Evolutionary conservation across 2,797 vertebrate species (phyloP), one percentile per base, ranked within the genome.

Genomic region (Atherinosoma microstoma): DNA sequence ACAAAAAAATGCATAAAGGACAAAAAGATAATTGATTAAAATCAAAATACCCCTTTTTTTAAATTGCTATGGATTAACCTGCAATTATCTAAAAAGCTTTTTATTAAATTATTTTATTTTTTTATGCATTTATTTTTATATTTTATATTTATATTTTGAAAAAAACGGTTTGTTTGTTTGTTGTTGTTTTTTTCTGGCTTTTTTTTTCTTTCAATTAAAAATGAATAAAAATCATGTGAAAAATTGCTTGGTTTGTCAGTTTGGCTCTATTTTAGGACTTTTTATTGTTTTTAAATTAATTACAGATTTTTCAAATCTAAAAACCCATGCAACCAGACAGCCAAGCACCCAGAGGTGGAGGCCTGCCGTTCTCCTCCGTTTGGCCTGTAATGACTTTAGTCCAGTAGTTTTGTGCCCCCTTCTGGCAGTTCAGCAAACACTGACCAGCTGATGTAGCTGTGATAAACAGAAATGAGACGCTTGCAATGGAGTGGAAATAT

Each of bases 351-450:
- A 75, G 69, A 71, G 70, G 54, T 59, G 74, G 42, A 32, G 87
- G 83, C 84, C 82, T 66, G 49, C 1, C 1, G 62, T 51, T 72
- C n/a, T 56, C 32, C 24, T 27, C 20, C 11, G 47, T 13, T 22
- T 47, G 67, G 79, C 84, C 85, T 70, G 22, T 0, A 0, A 0
- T 4, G 47, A 78, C 45, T 76, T 49, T 81, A 70, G 86, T 74
- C 79, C 87, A 87, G 91, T 87, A 91, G 90, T 78, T 96, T 94
- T 94, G 94, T 96, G 92, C 96, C 97, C 97, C 94, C 97, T 97
- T 89, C 96, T 96, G 97, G 96, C 73, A 38, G 45, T 49, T 6
- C 38, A 78, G 87, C 53, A 89, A 94, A 73, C 87, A 79, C 76
- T 84, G 85, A 82, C 85, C 89, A 83, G 71, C 71, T 65, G 61